Conservation (phyloP, 1,140 invertebrate species). For the Zelostemma sp. region DNA sequence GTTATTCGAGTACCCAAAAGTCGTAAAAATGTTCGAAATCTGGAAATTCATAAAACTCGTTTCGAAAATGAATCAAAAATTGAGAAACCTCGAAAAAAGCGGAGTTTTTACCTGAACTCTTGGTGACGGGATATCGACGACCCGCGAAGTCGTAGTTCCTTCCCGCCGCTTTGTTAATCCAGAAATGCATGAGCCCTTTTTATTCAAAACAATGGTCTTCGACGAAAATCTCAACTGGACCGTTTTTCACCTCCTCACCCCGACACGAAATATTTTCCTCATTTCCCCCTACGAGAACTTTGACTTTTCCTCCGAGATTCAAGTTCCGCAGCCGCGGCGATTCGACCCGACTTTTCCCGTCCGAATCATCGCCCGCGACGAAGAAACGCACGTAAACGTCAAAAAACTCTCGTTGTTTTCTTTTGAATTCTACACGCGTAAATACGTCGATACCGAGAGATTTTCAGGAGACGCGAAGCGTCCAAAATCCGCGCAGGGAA, state of each 20-base stretch:
- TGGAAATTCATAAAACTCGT: too few relatives aligned
- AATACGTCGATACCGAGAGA: too few relatives aligned
- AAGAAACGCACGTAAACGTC: background rate
- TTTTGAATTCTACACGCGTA: too few relatives aligned
- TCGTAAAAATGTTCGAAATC: too few relatives aligned
- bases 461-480: too few relatives aligned
- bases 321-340: background rate
- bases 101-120: constrained; percentile 57
- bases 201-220: background rate
- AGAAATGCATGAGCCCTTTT: constrained; percentile 61
- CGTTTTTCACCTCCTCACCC: background rate
- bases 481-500: too few relatives aligned
- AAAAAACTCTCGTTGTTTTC: too few relatives aligned
- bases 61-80: too few relatives aligned
- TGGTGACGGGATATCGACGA: constrained; percentile 60
- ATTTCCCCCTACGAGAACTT: background rate
- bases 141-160: constrained; percentile 61
- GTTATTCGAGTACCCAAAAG: too few relatives aligned
- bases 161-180: constrained; percentile 64
- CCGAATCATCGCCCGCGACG: background rate
- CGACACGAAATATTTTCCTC: background rate
- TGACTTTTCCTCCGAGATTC: background rate
- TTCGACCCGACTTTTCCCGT: background rate
- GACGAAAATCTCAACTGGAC: background rate
- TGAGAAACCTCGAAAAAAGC: too few relatives aligned